These are phyloP conservation scores for Peribatodes rhomboidaria DNA, from an alignment of 2,888 invertebrate species.

Conservation along the genomic window DNA sequence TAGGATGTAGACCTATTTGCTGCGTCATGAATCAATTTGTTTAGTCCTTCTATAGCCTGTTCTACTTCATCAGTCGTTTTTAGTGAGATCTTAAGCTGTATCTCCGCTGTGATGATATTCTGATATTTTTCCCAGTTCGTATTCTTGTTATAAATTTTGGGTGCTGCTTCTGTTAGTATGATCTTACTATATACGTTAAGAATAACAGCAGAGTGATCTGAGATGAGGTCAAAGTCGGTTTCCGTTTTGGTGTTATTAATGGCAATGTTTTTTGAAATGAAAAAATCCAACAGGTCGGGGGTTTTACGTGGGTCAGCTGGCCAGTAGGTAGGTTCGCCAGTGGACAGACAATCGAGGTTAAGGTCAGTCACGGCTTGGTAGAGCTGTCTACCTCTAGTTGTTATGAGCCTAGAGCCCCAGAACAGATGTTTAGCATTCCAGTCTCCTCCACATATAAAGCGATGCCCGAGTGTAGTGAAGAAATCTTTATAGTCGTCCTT, in stretches of 20 bases:
- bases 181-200: neutral
- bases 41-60: neutral
- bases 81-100: neutral
- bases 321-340: neutral
- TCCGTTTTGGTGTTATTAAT: neutral
- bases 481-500: neutral
- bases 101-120: neutral
- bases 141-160: neutral
- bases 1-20: no score
- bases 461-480: neutral
- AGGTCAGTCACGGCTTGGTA: neutral
- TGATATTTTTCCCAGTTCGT: neutral
- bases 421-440: conserved; percentile 32
- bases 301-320: neutral
- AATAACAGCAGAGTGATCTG: neutral
- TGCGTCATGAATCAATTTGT: neutral
- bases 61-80: neutral
- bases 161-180: neutral
- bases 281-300: neutral
- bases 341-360: neutral
- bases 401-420: conserved; percentile 15
- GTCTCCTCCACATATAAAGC: conserved; percentile 35
- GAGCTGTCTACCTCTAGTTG: neutral
- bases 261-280: neutral
- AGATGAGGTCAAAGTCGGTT: neutral